These are phyloP conservation scores for Columba livia DNA, from an alignment of 2,113 vertebrate species.

Conservation along the genomic window DNA sequence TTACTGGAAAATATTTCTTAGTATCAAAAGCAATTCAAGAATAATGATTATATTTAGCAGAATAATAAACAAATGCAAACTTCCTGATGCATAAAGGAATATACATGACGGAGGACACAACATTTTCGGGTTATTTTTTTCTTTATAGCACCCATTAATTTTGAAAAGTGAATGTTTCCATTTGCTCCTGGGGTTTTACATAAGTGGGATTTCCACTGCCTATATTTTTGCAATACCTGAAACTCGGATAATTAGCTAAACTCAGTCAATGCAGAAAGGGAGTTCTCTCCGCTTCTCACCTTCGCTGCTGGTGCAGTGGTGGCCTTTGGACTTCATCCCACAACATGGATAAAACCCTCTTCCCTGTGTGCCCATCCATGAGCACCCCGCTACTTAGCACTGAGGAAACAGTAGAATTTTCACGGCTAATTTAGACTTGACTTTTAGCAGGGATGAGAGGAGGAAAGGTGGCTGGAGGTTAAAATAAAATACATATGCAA, in stretches of 20 bases:
- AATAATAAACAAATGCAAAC: not conserved
- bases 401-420: not conserved
- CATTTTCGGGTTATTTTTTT: not conserved
- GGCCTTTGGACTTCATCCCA: not conserved
- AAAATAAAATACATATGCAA: not conserved
- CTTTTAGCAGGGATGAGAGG: not conserved
- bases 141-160: not conserved
- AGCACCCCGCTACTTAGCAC: not conserved
- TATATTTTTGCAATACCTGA: not conserved
- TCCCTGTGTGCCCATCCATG: accelerated
- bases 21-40: conserved; percentile 1
- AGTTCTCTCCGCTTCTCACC: not conserved
- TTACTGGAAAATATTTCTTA: conserved; percentile 7
- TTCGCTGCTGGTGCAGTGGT: not conserved
- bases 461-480: not conserved
- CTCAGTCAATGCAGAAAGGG: not conserved
- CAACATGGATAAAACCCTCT: not conserved
- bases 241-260: not conserved
- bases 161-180: not conserved
- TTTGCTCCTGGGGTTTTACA: not conserved
- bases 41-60: not conserved
- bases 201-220: not conserved
- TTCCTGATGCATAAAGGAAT: not conserved
- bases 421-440: not conserved
- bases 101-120: not conserved